Conservation (phyloP, 2,113 vertebrate species). For the Xenopus laevis region DNA sequence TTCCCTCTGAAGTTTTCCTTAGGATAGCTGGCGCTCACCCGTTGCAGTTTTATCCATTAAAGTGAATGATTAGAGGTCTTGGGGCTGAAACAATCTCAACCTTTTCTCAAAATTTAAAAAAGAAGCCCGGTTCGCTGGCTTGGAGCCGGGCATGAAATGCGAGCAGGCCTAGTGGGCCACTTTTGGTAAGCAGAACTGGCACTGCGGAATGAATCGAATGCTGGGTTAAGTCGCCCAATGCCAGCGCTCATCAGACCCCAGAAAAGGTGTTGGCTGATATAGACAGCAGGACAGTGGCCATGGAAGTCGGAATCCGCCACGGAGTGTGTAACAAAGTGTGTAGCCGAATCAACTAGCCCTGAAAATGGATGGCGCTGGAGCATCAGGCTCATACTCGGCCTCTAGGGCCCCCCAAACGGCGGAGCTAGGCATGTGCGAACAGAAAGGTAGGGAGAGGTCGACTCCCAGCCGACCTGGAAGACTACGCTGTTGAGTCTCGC, state of each 20-base stretch:
- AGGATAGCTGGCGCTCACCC: no score
- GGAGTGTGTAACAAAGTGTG: slow-evolving; percentile 5
- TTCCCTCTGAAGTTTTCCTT: neutral
- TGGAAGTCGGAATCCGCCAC: slow-evolving; percentile 48
- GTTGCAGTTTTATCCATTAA: no score
- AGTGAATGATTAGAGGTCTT: no score
- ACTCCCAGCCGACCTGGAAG: no score
- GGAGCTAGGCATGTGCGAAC: no score
- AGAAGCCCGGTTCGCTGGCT: neutral
- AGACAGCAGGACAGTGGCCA: slow-evolving; percentile 53
- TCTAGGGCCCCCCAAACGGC: no score
- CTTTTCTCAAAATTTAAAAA: neutral
- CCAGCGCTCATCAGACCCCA: slow-evolving; percentile 46
- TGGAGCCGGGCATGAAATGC: neutral
- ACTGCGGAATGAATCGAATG: neutral
- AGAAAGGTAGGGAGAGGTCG: no score
- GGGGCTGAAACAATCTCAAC: no score
- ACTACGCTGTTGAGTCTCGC: no score
- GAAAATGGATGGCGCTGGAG: slow-evolving; percentile 8
- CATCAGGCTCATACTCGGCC: neutral
- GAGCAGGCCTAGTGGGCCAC: neutral
- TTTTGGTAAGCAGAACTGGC: slow-evolving; percentile 6
- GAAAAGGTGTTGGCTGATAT: no score
- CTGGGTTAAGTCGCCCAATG: slow-evolving; percentile 34
- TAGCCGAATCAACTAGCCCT: slow-evolving; percentile 11